Evolutionary conservation across 2,797 vertebrate genomes (phyloP).

Genomic region (Helostoma temminkii): DNA sequence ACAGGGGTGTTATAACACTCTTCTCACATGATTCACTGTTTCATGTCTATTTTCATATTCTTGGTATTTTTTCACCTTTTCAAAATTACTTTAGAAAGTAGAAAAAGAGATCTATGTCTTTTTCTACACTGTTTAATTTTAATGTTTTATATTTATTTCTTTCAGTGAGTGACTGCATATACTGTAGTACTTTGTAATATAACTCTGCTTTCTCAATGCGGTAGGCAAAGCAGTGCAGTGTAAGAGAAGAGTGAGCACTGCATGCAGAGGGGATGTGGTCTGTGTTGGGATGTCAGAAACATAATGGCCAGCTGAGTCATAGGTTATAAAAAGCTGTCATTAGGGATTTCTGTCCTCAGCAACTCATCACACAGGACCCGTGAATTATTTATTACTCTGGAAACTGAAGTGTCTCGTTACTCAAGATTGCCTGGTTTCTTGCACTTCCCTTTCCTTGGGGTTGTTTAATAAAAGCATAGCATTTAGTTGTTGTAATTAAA

Average conservation of each 20-base stretch:
- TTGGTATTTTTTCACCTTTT: neutral
- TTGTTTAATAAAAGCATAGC: constrained; percentile 79
- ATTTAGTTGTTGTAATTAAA: constrained; percentile 65
- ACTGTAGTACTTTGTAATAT: constrained; percentile 42
- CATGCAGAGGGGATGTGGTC: constrained; percentile 78
- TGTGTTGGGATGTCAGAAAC: constrained; percentile 82
- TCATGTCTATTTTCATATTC: neutral
- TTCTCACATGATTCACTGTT: neutral
- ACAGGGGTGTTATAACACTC: neutral
- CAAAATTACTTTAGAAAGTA: neutral
- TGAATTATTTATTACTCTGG: constrained; percentile 88
- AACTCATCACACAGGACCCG: constrained; percentile 84
- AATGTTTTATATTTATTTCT: constrained; percentile 32
- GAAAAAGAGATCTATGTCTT: neutral
- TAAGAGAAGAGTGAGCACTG: constrained; percentile 55
- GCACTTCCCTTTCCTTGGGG: constrained; percentile 74
- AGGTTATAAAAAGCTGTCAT: constrained; percentile 89
- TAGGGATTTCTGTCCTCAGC: constrained; percentile 86
- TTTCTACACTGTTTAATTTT: neutral
- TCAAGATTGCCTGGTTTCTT: constrained; percentile 80
- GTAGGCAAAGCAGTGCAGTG: constrained; percentile 36
- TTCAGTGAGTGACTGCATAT: constrained; percentile 38
- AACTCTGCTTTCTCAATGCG: constrained; percentile 50
- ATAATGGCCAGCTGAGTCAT: constrained; percentile 87
- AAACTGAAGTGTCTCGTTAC: constrained; percentile 83